Evolutionary conservation across 35 echinoderm and acorn worm species (phyloP).

Genomic region (Anneissia japonica): DNA sequence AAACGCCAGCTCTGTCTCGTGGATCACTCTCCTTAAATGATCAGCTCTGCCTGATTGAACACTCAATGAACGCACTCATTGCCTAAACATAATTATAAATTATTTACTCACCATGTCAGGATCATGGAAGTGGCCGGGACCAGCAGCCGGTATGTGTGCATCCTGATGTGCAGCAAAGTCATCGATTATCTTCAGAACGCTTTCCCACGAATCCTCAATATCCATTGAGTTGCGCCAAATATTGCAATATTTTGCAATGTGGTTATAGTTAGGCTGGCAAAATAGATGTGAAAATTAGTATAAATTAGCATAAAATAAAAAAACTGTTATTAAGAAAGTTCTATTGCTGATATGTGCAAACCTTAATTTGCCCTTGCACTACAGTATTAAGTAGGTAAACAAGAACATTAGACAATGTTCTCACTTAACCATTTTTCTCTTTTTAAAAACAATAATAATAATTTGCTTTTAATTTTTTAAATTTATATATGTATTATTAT

Average conservation of each 20-base stretch:
- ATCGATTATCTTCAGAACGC: not conserved
- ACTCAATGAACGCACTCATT: not conserved
- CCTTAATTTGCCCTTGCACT: not conserved
- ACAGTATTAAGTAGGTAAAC: not conserved
- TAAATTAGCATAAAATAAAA: not conserved
- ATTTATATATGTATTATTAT: too few species aligned
- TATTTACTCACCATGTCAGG: not conserved
- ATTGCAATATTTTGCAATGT: conserved; percentile 10
- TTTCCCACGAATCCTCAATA: conserved; percentile 17
- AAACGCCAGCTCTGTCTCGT: not conserved
- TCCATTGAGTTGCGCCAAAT: not conserved
- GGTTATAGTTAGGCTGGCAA: conserved; percentile 4
- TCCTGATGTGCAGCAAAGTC: not conserved
- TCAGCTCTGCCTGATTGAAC: not conserved
- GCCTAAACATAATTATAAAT: not conserved
- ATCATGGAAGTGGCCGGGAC: conserved; percentile 8
- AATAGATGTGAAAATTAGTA: not conserved
- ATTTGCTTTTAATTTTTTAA: too few species aligned
- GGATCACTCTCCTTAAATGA: not conserved
- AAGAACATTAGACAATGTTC: too few species aligned
- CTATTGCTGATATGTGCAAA: not conserved
- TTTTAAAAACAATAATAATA: too few species aligned
- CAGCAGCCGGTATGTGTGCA: not conserved
- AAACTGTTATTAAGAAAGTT: not conserved
- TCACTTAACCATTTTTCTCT: too few species aligned